Evolutionary conservation across 2,113 vertebrate genomes (phyloP).

Genomic region (Ursus arctos): DNA sequence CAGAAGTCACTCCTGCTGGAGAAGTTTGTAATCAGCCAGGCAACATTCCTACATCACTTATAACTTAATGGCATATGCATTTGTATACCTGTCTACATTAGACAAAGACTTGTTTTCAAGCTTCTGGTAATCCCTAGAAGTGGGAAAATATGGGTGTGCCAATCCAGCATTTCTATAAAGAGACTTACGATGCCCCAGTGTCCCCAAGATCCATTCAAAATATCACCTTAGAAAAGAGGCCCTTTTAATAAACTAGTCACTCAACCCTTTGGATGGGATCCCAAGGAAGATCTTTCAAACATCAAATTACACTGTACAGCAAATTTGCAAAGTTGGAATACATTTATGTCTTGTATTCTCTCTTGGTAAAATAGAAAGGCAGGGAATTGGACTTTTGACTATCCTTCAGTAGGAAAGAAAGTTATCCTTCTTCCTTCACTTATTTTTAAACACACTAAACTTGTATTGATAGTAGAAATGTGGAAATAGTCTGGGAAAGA

Average conservation of each 20-base stretch:
- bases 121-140: neutral
- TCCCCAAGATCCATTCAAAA: neutral
- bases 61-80: neutral
- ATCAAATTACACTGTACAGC: neutral
- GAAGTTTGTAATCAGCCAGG: neutral
- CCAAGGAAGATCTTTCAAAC: neutral
- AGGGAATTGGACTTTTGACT: neutral
- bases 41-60: neutral
- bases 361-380: neutral
- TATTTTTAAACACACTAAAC: constrained; percentile 21
- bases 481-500: neutral
- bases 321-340: constrained; percentile 11
- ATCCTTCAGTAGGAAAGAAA: neutral
- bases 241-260: constrained; percentile 3
- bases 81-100: neutral
- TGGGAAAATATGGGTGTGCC: neutral
- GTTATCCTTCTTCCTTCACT: neutral
- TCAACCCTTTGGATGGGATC: neutral
- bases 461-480: constrained; percentile 1
- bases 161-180: neutral
- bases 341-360: neutral
- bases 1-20: neutral
- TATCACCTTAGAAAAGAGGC: neutral
- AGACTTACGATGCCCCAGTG: neutral
- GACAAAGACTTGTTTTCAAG: constrained; percentile 12